Evolutionary conservation across 1,140 invertebrate species (phyloP), one percentile per base, ranked within the genome.

Genomic region (Drosophila bocqueti): DNA sequence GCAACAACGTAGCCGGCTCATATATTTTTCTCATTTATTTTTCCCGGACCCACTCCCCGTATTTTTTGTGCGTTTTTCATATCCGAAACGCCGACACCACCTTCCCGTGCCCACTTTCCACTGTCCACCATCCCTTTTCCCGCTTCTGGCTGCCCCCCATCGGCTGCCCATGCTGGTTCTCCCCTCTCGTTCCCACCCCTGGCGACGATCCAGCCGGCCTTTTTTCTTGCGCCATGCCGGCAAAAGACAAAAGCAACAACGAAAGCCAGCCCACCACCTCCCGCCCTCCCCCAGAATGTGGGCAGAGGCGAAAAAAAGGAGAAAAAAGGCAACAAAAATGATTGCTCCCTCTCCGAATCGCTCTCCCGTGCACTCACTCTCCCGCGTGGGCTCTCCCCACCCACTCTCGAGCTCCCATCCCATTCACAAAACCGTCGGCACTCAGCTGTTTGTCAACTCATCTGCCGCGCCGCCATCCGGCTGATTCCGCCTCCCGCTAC

Each of bases 371-470:
- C 11, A 18, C 52, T 50, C 55, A 47, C 59, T 46, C 63, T 36
- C 43, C 36, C 40, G n/a, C 57, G n/a, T 43, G 26, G 31, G 15
- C 38, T 45, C 61, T n/a, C 42, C 40, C 40, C 34, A 43, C 43
- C 57, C 55, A 59, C 60, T 34, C 45, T 38, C 42, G 34, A 49
- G n/a, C 55, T 60, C 82, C 78, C 84, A 52, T 81, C 72, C 86
- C 84, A 89, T 90, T 90, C 85, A 89, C 85, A 89, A 87, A 90
- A 89, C 71, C 81, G 65, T 64, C 79, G 76, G 85, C 85, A 90
- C 85, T 90, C 85, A 90, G 85, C 85, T 90, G 85, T 90, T 90
- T 90, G 85, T 90, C 85, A 90, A 90, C 85, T 90, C 85, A 90
- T 90, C 85, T 90, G 85, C 85, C 86, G 72, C 66, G 81, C 81